These are phyloP conservation scores for Iphiclides podalirius DNA, from an alignment of 2,888 invertebrate species.

Conservation along the genomic window DNA sequence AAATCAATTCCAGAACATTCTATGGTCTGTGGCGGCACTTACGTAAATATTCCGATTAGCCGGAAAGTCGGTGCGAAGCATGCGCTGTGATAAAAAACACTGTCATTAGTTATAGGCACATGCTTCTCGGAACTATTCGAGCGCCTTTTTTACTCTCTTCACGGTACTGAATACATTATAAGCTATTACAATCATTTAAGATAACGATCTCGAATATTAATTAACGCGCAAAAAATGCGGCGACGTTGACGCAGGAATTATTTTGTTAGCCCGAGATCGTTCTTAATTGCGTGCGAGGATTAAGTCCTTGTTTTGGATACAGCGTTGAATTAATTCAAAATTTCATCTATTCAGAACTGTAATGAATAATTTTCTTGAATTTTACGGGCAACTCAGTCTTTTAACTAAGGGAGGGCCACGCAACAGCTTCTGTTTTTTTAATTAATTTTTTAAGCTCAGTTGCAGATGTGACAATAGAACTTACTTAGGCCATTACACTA, in stretches of 20 bases:
- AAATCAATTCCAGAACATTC: neutral
- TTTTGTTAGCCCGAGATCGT: conserved; percentile 8
- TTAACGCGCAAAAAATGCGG: conserved; percentile 44
- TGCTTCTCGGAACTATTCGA: conserved; percentile 13
- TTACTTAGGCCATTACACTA: too few relatives aligned
- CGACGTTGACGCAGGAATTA: conserved; percentile 15
- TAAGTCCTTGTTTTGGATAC: neutral
- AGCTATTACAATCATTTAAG: conserved; percentile 70
- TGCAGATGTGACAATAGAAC: too few relatives aligned
- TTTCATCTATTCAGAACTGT: too few relatives aligned
- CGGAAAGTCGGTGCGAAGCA: conserved; percentile 7
- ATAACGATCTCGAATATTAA: conserved; percentile 62
- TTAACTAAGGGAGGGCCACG: too few relatives aligned
- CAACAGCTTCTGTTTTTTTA: too few relatives aligned
- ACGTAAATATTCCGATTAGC: conserved; percentile 18
- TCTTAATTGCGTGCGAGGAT: neutral
- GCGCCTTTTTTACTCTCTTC: conserved; percentile 41
- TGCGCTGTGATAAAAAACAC: conserved; percentile 34
- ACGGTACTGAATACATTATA: conserved; percentile 60
- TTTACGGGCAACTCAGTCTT: too few relatives aligned
- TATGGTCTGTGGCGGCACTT: neutral
- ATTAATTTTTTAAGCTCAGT: too few relatives aligned
- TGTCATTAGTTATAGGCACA: conserved; percentile 39
- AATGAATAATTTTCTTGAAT: too few relatives aligned
- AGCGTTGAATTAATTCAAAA: too few relatives aligned